Percentiles rank a stretch among this genome's conserved stretches.
phyloP scores from a whole-genome alignment of 2,113 vertebrate genomes.

The Paradoxurus hermaphroditus region DNA sequence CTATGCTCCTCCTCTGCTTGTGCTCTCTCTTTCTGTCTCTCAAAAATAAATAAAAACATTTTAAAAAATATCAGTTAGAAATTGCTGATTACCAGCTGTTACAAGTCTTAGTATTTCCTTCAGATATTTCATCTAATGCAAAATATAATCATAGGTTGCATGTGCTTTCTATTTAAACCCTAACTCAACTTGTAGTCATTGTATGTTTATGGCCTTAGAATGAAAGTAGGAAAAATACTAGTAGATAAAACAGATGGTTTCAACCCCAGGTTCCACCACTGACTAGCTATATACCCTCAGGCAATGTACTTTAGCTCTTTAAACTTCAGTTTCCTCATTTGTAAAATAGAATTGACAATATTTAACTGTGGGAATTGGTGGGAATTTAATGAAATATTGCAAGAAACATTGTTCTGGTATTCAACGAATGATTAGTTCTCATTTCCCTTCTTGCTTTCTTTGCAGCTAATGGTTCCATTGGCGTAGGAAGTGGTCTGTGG shows the following conservation, averaged over 20 bases:
- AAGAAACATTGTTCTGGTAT: neutral
- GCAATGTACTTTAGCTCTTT: slow-evolving; percentile 6
- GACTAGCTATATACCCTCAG: neutral
- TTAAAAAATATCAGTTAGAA: neutral
- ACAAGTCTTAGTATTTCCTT: neutral
- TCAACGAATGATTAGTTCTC: neutral
- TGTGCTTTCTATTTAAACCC: neutral
- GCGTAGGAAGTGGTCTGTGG: neutral
- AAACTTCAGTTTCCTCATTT: slow-evolving; percentile 30
- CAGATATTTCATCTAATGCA: neutral
- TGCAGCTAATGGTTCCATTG: neutral
- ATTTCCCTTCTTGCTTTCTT: neutral
- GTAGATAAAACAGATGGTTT: neutral
- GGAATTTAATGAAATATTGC: neutral
- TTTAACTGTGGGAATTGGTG: neutral
- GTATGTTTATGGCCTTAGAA: neutral
- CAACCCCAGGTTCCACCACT: neutral
- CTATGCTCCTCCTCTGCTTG: no score
- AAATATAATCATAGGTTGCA: neutral
- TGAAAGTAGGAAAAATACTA: neutral
- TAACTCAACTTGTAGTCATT: neutral
- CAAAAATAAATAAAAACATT: no score
- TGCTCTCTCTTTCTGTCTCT: no score
- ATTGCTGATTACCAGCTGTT: neutral
- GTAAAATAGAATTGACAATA: neutral